Conservation (phyloP, 2,113 vertebrate species). For the Pachycephala philippinensis region DNA sequence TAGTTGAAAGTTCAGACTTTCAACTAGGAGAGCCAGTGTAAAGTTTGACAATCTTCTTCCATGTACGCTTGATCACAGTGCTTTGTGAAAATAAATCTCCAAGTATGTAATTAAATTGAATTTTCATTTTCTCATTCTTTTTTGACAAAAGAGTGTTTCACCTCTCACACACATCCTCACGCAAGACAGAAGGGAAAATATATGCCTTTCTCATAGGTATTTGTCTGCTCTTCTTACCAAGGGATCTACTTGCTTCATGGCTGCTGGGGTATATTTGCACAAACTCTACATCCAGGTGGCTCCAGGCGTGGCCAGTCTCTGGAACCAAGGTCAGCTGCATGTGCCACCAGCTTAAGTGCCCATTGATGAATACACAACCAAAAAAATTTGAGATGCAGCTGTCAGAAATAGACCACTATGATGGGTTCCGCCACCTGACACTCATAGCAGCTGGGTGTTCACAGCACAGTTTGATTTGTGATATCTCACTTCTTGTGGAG, state of each 20-base stretch:
- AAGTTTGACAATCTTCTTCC: background rate
- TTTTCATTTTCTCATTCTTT: background rate
- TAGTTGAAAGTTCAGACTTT: background rate
- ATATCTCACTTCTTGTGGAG: background rate
- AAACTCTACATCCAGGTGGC: background rate
- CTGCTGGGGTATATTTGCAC: background rate
- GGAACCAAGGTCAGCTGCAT: background rate
- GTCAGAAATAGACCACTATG: background rate
- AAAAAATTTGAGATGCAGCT: background rate
- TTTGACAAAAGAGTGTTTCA: background rate
- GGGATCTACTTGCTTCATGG: background rate
- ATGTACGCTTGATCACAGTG: background rate
- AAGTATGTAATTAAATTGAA: background rate
- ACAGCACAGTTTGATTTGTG: background rate
- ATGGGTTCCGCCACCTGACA: background rate
- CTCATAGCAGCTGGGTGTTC: background rate
- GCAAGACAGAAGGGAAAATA: background rate
- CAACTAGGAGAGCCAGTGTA: background rate
- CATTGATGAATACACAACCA: background rate
- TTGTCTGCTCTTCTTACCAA: background rate
- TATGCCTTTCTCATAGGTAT: background rate
- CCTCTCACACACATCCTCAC: background rate
- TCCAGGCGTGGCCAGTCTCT: background rate
- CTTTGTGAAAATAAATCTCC: background rate
- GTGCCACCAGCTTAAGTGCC: background rate